phyloP scores from a whole-genome alignment of 2,113 vertebrate species.

The Microtus pennsylvanicus region DNA sequence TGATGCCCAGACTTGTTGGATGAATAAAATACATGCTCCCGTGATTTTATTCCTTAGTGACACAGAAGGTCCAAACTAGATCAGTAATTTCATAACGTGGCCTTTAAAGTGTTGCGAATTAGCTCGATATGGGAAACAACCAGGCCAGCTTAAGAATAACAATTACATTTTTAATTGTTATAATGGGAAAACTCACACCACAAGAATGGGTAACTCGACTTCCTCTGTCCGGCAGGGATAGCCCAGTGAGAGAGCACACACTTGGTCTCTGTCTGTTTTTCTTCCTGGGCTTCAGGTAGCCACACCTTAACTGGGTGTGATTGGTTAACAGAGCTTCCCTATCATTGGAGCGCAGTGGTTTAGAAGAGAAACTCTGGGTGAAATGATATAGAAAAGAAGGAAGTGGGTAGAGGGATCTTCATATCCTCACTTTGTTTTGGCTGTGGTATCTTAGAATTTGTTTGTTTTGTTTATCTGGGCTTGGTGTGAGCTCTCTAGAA shows the following conservation, averaged over 20 bases:
- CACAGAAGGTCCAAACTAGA: not conserved
- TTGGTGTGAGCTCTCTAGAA: not conserved
- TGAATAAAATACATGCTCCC: accelerated
- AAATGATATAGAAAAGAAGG: not conserved
- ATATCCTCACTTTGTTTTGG: not conserved
- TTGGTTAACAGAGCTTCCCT: too few relatives aligned
- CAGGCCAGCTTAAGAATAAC: too few relatives aligned
- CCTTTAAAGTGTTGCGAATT: not conserved
- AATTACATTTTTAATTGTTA: too few relatives aligned
- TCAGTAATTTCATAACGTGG: not conserved
- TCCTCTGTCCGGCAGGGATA: too few relatives aligned
- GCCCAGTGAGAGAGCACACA: too few relatives aligned
- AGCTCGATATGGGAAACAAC: too few relatives aligned
- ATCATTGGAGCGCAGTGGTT: not conserved
- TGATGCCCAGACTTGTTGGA: not conserved
- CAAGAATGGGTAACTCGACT: too few relatives aligned
- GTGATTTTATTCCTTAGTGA: not conserved
- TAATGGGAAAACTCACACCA: too few relatives aligned
- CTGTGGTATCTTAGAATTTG: not conserved
- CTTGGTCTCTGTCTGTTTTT: too few relatives aligned
- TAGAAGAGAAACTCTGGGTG: not conserved
- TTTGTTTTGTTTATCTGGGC: not conserved
- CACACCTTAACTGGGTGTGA: too few relatives aligned
- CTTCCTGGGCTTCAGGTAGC: too few relatives aligned
- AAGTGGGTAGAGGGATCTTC: not conserved